Evolutionary conservation across 2,888 invertebrate genomes (phyloP).

Genomic region (Mimumesa dahlbomi): DNA sequence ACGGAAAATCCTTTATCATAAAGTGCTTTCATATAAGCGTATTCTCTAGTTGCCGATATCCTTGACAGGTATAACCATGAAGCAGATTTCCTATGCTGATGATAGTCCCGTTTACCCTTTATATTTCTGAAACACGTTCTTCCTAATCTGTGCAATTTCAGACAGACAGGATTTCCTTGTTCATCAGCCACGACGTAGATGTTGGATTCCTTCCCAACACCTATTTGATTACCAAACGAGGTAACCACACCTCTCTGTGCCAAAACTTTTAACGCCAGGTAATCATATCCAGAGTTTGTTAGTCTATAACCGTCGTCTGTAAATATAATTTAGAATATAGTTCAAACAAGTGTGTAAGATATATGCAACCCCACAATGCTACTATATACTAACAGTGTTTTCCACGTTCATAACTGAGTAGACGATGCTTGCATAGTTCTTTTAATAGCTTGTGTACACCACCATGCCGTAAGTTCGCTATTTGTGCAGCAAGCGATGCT

Average conservation of each 20-base stretch:
- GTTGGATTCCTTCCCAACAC: constrained; percentile 99
- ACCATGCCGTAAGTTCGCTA: constrained; percentile 95
- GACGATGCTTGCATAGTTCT: constrained; percentile 93
- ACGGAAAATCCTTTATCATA: constrained; percentile 95
- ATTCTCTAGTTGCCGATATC: constrained; percentile 98
- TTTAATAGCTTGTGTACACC: constrained; percentile 95
- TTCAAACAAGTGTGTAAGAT: no score
- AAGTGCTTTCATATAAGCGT: constrained; percentile 97
- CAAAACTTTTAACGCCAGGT: constrained; percentile 94
- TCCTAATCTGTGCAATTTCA: constrained; percentile 96
- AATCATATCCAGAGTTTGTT: constrained; percentile 98
- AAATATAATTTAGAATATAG: no score
- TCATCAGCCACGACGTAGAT: constrained; percentile 94
- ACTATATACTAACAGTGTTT: constrained; percentile 93
- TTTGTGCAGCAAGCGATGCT: constrained; percentile 91
- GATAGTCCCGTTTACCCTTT: constrained; percentile 98
- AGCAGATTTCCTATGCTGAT: constrained; percentile 92
- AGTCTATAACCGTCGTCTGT: constrained; percentile 97
- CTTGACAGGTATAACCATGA: constrained; percentile 98
- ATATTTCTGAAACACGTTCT: constrained; percentile 97
- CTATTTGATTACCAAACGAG: constrained; percentile 98
- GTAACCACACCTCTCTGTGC: constrained; percentile 88
- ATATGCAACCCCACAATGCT: no score
- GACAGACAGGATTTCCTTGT: constrained; percentile 89
- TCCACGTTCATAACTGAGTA: constrained; percentile 96